Percentiles rank a stretch among this genome's conserved stretches.
These are phyloP conservation scores for Bacillus rossius DNA, from an alignment of 1,140 invertebrate species.

Conservation along the genomic window DNA sequence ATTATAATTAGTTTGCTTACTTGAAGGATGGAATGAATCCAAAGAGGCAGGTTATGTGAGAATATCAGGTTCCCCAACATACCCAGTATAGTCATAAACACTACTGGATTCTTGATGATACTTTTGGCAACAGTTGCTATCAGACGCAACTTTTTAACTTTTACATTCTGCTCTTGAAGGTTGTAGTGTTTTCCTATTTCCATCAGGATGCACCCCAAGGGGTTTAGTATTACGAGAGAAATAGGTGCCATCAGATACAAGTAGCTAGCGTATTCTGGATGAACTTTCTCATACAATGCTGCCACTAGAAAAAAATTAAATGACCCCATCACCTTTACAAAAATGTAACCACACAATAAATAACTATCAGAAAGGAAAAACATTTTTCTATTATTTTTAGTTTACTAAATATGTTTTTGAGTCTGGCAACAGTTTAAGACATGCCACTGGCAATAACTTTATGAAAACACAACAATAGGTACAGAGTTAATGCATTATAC, in stretches of 20 bases:
- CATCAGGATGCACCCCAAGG: constrained; percentile 85
- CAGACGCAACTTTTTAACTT: constrained; percentile 37
- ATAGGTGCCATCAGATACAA: constrained; percentile 93
- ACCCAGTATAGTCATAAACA: constrained; percentile 90
- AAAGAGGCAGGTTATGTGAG: constrained; percentile 65
- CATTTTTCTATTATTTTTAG: no score
- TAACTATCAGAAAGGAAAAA: no score
- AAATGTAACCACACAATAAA: no score
- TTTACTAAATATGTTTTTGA: no score
- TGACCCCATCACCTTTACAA: no score
- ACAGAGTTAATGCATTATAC: no score
- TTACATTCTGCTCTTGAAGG: constrained; percentile 29
- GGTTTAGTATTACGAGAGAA: constrained; percentile 88
- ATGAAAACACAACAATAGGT: no score
- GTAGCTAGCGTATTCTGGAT: constrained; percentile 87
- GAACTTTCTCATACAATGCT: constrained; percentile 54
- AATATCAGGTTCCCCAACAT: constrained; percentile 82
- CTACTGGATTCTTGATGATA: constrained; percentile 60
- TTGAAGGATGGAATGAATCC: constrained; percentile 68
- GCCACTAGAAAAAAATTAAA: constrained; percentile 39
- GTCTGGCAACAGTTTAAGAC: no score
- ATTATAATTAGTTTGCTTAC: constrained; percentile 50
- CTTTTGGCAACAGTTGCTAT: constrained; percentile 38
- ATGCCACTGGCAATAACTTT: no score
- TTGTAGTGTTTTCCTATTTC: constrained; percentile 71